phyloP scores from a whole-genome alignment of 2,113 vertebrate genomes.

The Anthoscopus minutus region DNA sequence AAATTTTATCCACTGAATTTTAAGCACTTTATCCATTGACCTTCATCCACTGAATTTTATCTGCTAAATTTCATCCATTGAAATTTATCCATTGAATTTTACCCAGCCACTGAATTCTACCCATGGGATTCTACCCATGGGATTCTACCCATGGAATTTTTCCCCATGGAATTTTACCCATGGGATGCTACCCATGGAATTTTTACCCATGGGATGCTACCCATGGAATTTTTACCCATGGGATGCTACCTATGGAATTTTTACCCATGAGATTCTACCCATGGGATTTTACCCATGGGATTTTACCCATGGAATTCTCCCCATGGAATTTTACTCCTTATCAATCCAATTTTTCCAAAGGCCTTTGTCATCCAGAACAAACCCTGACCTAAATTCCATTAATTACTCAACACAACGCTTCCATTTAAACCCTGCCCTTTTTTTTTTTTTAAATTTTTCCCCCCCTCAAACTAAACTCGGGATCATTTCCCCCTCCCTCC shows the following conservation, averaged over 20 bases:
- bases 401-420: accelerated
- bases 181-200: not conserved
- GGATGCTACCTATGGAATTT: no score
- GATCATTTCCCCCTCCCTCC: no score
- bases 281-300: no score
- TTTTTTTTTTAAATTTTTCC: no score
- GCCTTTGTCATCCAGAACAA: accelerated
- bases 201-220: no score
- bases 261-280: not conserved
- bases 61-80: accelerated
- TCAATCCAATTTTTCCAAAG: not conserved
- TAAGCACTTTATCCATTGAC: accelerated
- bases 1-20: not conserved
- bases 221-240: not conserved
- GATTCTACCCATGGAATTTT: not conserved
- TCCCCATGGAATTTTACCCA: not conserved
- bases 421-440: not conserved
- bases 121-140: accelerated
- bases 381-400: not conserved
- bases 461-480: accelerated
- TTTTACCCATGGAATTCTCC: not conserved
- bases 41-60: no score
- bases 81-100: not conserved
- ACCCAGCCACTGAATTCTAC: accelerated
- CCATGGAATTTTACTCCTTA: not conserved